Base-by-base conservation (phyloP, 2,888 invertebrate species). In the Chymomyza caudatula region DNA sequence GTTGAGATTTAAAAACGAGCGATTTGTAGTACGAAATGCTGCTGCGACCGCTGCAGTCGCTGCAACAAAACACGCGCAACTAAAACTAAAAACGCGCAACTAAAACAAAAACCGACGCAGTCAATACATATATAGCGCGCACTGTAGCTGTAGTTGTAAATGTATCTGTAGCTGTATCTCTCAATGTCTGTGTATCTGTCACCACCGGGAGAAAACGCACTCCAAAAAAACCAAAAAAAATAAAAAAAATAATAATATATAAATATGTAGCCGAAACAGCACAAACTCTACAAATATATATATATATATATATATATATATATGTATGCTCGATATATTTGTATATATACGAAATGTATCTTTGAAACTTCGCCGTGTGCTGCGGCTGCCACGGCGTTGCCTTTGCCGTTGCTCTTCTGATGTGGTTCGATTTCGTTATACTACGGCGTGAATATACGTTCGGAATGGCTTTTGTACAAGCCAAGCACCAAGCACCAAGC, bases 401-500 rank as follows among this genome's bases (percentile, higher is more conserved):
- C 47, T 47, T 47, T 47, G 47, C 47, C 47, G 47, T 13, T 47
- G 47, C 47, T 19, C 17, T 47, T 47, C 47, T 5, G 4, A 8
- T 51, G 13, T 20, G 51, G 8, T 47, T 47, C 17, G 44, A 13
- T 47, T 17, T 47, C 37, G 4, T 11, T 37, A 11, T 4, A 4
- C 37, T 37, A 23, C 47, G 47, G 62, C 60, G 69, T 59, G 69
- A 60, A 65, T 66, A 57, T 66, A 57, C 66, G 67, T 59, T 49
- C 70, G 80, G 60, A 62, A 70, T 76, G 76, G 76, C 73, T 78
- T 75, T 76, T 73, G 70, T 78, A 62, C 67, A 73, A 69, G 75
- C 76, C 74, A 74, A 17, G 44, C 44, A 47, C 15, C 44, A 44
- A 44, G 69, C 66, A 73, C 64, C 73, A 65, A 74, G 73, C 74